Evolutionary conservation across 2,888 invertebrate species (phyloP).

Genomic region (Leucoma salicis): DNA sequence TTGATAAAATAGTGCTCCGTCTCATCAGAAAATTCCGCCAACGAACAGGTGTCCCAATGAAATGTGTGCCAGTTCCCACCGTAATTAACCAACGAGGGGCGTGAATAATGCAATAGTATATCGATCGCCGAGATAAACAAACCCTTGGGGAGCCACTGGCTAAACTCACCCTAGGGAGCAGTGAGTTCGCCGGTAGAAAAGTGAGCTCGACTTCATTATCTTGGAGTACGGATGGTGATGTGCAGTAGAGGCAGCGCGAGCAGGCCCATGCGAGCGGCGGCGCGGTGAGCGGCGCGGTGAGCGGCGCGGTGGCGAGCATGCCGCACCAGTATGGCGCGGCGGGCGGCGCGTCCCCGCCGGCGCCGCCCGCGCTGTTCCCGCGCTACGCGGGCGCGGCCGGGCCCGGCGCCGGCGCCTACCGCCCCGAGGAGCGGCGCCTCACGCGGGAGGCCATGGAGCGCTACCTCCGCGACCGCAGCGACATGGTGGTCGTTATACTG

Average conservation of each 20-base stretch:
- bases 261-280: conserved; percentile 50
- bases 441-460: conserved; percentile 97
- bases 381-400: conserved; percentile 83
- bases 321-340: conserved; percentile 93
- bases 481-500: conserved; percentile 97
- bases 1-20: conserved; percentile 62
- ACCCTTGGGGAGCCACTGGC: conserved; percentile 22
- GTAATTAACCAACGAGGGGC: conserved; percentile 74
- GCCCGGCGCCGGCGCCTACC: conserved; percentile 83
- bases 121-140: conserved; percentile 58
- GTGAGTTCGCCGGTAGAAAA: conserved; percentile 11
- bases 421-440: conserved; percentile 91
- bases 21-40: conserved; percentile 86
- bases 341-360: conserved; percentile 86
- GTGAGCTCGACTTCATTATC: conserved; percentile 16
- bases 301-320: conserved; percentile 83
- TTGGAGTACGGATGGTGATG: conserved; percentile 21
- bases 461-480: conserved; percentile 95
- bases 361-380: conserved; percentile 82
- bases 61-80: conserved; percentile 81
- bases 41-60: conserved; percentile 91
- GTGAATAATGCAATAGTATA: conserved; percentile 78
- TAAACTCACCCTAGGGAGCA: conserved; percentile 7
- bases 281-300: too few species aligned
- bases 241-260: conserved; percentile 37